Percentiles rank a stretch among this genome's conserved stretches.
phyloP scores from a whole-genome alignment of 2,888 invertebrate genomes.

The Spilosoma lubricipeda region DNA sequence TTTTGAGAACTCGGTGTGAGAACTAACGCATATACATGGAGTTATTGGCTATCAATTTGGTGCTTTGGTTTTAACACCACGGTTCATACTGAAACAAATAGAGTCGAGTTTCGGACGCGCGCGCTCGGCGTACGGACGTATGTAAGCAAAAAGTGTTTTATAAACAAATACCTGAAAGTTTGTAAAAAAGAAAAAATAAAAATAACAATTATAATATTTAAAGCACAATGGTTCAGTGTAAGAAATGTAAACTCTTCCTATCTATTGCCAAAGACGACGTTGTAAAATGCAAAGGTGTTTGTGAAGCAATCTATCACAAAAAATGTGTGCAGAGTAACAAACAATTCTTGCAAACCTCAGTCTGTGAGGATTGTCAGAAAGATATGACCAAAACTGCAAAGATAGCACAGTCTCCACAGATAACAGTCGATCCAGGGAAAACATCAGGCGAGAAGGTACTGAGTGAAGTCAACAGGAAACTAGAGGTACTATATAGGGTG shows the following conservation, averaged over 20 bases:
- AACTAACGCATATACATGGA: no score
- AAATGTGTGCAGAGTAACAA: constrained; percentile 13
- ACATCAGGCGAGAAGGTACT: constrained; percentile 6
- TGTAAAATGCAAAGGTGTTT: neutral
- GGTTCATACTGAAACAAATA: no score
- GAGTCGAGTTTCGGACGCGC: no score
- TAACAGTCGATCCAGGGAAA: neutral
- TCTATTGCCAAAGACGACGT: neutral
- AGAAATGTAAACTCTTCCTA: neutral
- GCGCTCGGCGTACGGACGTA: no score
- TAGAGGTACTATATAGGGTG: constrained; percentile 16
- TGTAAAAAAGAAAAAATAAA: no score
- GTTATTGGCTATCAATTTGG: no score
- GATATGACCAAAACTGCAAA: neutral
- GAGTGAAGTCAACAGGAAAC: constrained; percentile 5
- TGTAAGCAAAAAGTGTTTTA: no score
- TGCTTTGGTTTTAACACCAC: no score
- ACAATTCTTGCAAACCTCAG: constrained; percentile 5
- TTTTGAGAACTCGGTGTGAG: no score
- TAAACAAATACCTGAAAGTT: no score
- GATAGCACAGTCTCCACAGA: neutral
- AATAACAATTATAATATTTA: no score
- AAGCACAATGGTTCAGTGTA: neutral
- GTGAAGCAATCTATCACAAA: constrained; percentile 1
- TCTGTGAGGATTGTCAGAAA: constrained; percentile 13